Base-by-base conservation (phyloP, 1,140 invertebrate genomes). In the Galleria mellonella region DNA sequence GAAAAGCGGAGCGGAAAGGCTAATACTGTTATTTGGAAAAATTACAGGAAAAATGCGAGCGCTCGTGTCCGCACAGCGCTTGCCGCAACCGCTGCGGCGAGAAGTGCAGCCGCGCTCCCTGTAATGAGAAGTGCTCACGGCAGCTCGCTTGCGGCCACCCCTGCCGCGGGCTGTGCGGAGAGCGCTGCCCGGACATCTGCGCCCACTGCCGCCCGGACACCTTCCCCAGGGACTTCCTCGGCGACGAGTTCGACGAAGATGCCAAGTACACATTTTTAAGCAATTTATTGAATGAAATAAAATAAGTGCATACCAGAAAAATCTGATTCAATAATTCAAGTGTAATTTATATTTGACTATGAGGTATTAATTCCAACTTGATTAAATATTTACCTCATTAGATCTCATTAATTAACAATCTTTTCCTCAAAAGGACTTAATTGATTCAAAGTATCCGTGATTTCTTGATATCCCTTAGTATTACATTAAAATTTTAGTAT, bases 111-210 rank as follows among this genome's bases (percentile, higher is more conserved):
- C 64, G 84, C 3, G 44, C 69, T 9, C 84, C 88, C 7, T 92
- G 91, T 71, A 55, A 76, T 27, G 57, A 87, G 54, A 84, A 87
- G 1, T 92, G 91, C 46, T 4, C 38, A 1, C 69, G 68, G 43
- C 47, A 27, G 23, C 72, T 90, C 15, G 46, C 57, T 9, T 93
- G 91, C 79, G 78, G 83, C 0, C 91, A 93, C 74, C 44, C 53
- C 2, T 93, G 92, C 70, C 83, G 89, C 61, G 92, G 92, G 14
- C 87, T 91, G 39, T 94, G 93, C 77, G 91, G 91, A 9, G 92
- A 94, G 67, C 74, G 84, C 55, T 89, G 89, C 69, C 88, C 83
- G 73, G 87, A 70, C 36, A 48, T 88, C 11, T 90, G 89, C 67
- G 62, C 73, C 3, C 39, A 73, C 36, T 90, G 89, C 64, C 40